These are phyloP conservation scores for Lophochroa leadbeateri DNA, from an alignment of 2,113 vertebrate species.

Conservation along the genomic window DNA sequence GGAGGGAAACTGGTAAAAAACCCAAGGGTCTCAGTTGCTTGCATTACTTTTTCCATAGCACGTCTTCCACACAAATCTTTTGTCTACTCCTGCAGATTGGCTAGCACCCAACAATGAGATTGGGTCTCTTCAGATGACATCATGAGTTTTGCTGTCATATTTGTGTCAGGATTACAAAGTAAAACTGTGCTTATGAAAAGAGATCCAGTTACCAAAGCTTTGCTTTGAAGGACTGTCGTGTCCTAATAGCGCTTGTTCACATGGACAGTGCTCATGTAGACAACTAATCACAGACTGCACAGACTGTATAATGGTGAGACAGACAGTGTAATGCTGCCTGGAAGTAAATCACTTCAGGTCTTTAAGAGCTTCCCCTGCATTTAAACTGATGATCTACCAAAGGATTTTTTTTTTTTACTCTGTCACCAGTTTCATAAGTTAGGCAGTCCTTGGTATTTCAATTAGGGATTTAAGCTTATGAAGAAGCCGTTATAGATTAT, in stretches of 20 bases:
- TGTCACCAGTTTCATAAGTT: neutral
- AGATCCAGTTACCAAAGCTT: neutral
- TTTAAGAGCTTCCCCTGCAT: neutral
- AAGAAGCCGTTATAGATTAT: neutral
- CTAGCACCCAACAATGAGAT: accelerated
- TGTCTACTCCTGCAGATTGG: neutral
- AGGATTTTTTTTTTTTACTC: neutral
- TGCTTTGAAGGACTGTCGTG: neutral
- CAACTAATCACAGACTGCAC: too few species aligned
- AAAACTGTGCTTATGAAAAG: neutral
- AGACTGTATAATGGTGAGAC: neutral
- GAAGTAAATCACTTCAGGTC: neutral
- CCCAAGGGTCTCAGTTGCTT: neutral
- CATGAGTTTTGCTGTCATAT: neutral
- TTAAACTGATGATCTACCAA: neutral
- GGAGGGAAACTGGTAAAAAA: neutral
- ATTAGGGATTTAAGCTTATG: neutral
- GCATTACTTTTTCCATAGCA: neutral
- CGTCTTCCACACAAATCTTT: neutral
- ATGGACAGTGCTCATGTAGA: neutral
- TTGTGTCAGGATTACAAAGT: neutral
- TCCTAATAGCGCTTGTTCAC: neutral
- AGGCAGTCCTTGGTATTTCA: neutral
- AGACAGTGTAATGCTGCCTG: accelerated
- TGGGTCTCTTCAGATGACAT: neutral